Base-by-base conservation (phyloP, 2,888 invertebrate genomes). In the Galerucella nymphaeae region DNA sequence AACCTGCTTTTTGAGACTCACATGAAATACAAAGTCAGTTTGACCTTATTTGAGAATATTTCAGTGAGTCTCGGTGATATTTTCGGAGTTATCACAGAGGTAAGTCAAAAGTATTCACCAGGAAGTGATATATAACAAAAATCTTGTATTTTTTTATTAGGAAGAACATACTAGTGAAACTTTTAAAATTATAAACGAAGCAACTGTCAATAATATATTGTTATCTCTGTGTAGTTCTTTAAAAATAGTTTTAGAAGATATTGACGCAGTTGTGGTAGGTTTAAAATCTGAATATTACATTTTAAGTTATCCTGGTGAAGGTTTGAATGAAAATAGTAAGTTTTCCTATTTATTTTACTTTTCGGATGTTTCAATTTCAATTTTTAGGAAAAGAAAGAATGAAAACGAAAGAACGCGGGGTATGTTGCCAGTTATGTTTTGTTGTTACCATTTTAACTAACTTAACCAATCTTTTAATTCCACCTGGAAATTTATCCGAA, bases 361-460 rank as follows among this genome's bases (percentile, higher is more conserved):
- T 18, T 53, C 10, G 3, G 2, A 8, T 1, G 2, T 2, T 10
- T 8, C 0, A 16, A 18, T 10, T 53, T 10, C 1, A 10, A 53
- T 18, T 62, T 62, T 38, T 13, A 88, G 87, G 81, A 72, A 82
- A 86, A 63, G 88, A 89, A 63, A 84, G 86, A 75, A 81, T 90
- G 59, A 89, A 87, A 78, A 83, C 84, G 0, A 88, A 89, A 78
- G 91, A 91, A 81, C 86, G 89, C 58, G 89, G 88, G 14, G 84
- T 91, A 38, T 90, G 90, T 77, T 88, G 88, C n/a, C 90, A 91
- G 76, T 80, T 91, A 57, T 88, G 89, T 53, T 88, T 89, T 42
- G 85, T 90, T 11, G 87, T 89, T 1, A 87, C 88, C 55, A 87
- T 89, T 11, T 81, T 91, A 62, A 85, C 88, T 68, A 87, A 87